phyloP scores from a whole-genome alignment of 1,140 invertebrate genomes.

The Caenorhabditis briggsae region DNA sequence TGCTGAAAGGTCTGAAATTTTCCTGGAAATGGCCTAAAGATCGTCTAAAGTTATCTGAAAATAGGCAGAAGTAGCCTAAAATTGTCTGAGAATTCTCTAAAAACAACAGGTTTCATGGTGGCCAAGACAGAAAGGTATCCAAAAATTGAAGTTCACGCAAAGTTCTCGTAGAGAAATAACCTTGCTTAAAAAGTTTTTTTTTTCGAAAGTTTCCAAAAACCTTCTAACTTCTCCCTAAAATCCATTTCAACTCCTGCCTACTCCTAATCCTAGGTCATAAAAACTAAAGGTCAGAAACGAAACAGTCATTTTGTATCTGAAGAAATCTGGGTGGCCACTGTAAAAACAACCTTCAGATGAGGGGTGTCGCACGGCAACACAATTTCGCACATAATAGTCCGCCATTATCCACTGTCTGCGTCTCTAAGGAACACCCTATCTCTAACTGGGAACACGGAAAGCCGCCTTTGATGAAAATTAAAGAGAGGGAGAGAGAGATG shows the following conservation, averaged over 20 bases:
- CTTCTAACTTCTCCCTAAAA: neutral
- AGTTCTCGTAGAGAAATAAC: no score
- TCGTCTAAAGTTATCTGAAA: no score
- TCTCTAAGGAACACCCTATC: slow-evolving; percentile 1
- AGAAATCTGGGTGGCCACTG: slow-evolving; percentile 9
- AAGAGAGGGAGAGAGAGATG: neutral
- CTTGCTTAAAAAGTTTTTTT: neutral
- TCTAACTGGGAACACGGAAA: neutral
- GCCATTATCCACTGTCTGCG: slow-evolving; percentile 27
- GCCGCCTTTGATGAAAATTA: slow-evolving; percentile 48
- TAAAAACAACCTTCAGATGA: slow-evolving; percentile 37
- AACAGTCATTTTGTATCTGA: slow-evolving; percentile 15
- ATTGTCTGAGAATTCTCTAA: no score
- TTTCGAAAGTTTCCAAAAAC: neutral
- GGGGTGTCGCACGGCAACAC: slow-evolving; percentile 31
- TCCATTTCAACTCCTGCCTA: neutral
- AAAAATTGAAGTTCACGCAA: no score
- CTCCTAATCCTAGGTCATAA: slow-evolving; percentile 47
- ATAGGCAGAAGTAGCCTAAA: no score
- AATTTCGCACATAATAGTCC: slow-evolving; percentile 50
- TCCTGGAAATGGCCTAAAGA: no score
- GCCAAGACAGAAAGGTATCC: no score
- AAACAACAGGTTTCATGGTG: no score
- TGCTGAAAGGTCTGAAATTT: no score
- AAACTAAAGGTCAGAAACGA: slow-evolving; percentile 53